Conservation (phyloP, 2,888 invertebrate species). For the Auanema freiburgensis region DNA sequence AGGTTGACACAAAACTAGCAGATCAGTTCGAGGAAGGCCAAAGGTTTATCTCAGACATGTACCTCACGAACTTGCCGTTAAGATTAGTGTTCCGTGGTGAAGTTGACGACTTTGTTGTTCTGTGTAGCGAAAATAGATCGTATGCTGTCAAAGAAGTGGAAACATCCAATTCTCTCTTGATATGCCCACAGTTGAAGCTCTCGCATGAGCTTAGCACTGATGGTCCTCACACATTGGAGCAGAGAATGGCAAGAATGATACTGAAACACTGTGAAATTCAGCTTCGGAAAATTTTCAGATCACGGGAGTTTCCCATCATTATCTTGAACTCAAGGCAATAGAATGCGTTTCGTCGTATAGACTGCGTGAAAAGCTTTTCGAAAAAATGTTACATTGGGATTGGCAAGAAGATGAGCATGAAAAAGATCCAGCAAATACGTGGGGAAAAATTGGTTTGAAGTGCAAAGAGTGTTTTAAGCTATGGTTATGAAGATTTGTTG, state of each 20-base stretch:
- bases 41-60: conserved; percentile 9
- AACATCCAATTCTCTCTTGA: conserved; percentile 29
- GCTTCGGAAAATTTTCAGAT: conserved; percentile 7
- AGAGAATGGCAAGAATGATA: conserved; percentile 4
- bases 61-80: neutral
- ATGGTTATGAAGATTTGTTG: conserved; percentile 12
- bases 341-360: conserved; percentile 18
- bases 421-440: no score
- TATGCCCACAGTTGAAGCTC: conserved; percentile 13
- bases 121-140: conserved; percentile 24
- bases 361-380: conserved; percentile 15
- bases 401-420: conserved; percentile 5
- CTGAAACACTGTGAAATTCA: neutral
- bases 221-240: neutral
- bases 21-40: conserved; percentile 27
- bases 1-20: conserved; percentile 18
- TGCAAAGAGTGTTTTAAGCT: conserved; percentile 15
- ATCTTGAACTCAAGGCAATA: conserved; percentile 18
- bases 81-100: conserved; percentile 30
- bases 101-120: conserved; percentile 21
- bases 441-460: neutral
- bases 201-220: conserved; percentile 7
- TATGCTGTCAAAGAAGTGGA: conserved; percentile 32
- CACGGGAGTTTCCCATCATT: conserved; percentile 8
- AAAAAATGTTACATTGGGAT: conserved; percentile 11